Evolutionary conservation across 2,797 vertebrate species (phyloP).

Genomic region (Intellagama lesueurii): DNA sequence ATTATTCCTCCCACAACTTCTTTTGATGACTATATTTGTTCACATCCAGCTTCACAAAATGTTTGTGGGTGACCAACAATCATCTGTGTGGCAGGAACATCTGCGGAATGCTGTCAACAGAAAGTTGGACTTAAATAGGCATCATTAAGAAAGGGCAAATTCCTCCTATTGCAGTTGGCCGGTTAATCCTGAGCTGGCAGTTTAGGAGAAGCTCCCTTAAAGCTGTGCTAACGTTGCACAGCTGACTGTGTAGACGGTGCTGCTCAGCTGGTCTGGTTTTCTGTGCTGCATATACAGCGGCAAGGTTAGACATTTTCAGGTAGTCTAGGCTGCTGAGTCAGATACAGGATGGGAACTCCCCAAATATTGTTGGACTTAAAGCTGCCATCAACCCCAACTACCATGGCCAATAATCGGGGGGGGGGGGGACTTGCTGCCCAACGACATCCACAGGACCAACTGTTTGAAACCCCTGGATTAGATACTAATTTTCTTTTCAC

Average conservation of each 20-base stretch:
- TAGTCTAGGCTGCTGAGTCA: neutral
- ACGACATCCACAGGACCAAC: too few relatives aligned
- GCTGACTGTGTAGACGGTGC: neutral
- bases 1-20: neutral
- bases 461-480: too few relatives aligned
- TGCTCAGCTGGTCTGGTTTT: neutral
- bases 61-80: neutral
- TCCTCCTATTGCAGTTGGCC: neutral
- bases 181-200: neutral
- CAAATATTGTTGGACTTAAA: neutral
- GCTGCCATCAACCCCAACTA: neutral
- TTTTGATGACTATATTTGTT: neutral
- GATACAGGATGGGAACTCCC: neutral
- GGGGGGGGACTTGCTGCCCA: too few relatives aligned
- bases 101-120: neutral
- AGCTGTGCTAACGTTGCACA: neutral
- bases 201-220: neutral
- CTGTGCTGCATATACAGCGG: too few relatives aligned
- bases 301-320: neutral
- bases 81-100: neutral
- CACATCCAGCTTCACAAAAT: conserved; percentile 1
- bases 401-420: neutral
- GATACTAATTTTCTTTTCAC: too few relatives aligned
- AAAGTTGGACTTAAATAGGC: neutral
- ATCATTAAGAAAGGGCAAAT: neutral